Percentiles rank a stretch among this genome's conserved stretches.
These are phyloP conservation scores for Corydoras maculifer DNA, from an alignment of 2,113 vertebrate species.

Conservation along the genomic window DNA sequence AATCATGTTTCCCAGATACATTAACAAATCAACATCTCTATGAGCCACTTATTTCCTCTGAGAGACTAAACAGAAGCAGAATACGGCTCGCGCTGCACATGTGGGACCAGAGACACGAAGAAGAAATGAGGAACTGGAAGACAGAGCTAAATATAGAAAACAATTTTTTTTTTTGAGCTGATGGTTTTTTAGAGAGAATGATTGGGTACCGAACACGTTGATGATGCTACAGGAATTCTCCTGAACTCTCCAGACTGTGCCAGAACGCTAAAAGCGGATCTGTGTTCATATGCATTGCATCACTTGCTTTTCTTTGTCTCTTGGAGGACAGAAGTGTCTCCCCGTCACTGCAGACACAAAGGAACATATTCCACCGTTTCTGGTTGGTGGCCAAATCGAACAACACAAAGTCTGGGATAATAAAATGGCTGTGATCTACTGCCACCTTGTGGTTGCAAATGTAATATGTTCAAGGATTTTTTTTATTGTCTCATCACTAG, in stretches of 20 bases:
- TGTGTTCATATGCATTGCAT: slow-evolving; percentile 15
- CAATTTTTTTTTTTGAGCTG: neutral
- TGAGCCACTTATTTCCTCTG: neutral
- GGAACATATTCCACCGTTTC: neutral
- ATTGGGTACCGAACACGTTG: slow-evolving; percentile 11
- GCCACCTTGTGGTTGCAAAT: slow-evolving; percentile 19
- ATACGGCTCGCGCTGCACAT: neutral
- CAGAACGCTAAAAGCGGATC: neutral
- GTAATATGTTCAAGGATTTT: neutral
- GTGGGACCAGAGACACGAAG: neutral
- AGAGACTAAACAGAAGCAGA: neutral
- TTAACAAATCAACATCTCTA: slow-evolving; percentile 7
- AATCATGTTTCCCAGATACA: slow-evolving; percentile 26
- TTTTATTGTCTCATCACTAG: too few species aligned
- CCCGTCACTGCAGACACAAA: slow-evolving; percentile 21
- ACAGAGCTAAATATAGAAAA: slow-evolving; percentile 20
- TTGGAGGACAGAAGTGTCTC: neutral
- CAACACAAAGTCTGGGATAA: neutral
- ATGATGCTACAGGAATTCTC: neutral
- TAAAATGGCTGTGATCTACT: slow-evolving; percentile 18
- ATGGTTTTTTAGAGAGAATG: neutral
- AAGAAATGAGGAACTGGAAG: slow-evolving; percentile 1
- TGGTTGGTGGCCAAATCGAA: slow-evolving; percentile 1
- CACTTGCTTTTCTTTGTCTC: slow-evolving; percentile 1
- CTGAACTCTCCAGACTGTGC: neutral